These are phyloP conservation scores for Littorina saxatilis DNA, from an alignment of 1,140 invertebrate genomes.

Conservation along the genomic window DNA sequence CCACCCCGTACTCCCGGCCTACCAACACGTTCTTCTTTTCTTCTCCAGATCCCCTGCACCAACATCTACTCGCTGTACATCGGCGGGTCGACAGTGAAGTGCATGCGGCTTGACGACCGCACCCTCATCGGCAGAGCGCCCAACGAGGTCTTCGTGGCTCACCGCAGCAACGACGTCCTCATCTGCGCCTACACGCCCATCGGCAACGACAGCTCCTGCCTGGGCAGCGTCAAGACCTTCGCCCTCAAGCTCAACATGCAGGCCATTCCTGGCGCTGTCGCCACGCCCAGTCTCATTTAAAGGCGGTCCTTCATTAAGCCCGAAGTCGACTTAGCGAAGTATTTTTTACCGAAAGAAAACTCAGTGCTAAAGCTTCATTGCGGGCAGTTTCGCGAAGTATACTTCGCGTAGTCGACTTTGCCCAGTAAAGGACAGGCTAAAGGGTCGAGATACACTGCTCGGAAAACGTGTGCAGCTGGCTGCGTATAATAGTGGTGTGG, in stretches of 20 bases:
- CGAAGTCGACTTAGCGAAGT: too few species aligned
- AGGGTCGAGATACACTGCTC: too few species aligned
- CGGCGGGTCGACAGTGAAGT: conserved; percentile 38
- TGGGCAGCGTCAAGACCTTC: conserved; percentile 47
- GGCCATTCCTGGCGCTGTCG: conserved; percentile 32
- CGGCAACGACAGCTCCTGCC: conserved; percentile 34
- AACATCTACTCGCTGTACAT: conserved; percentile 44
- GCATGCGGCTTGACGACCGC: conserved; percentile 45
- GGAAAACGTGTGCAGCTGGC: background rate
- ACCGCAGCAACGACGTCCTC: conserved; percentile 44
- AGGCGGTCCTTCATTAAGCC: too few species aligned
- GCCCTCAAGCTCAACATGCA: conserved; percentile 35
- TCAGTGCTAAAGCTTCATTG: too few species aligned
- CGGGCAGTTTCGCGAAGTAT: too few species aligned
- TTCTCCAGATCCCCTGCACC: conserved; percentile 17
- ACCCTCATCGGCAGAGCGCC: conserved; percentile 45
- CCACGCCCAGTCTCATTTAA: conserved; percentile 42
- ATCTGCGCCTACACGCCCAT: conserved; percentile 44
- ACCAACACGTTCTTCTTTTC: too few species aligned
- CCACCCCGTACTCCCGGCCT: too few species aligned
- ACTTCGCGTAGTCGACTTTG: too few species aligned
- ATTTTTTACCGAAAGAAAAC: too few species aligned
- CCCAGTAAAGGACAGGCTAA: too few species aligned
- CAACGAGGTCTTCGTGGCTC: conserved; percentile 43
- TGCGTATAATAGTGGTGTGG: background rate